Conservation (phyloP, 92 coral and sea anemone genomes). For the Montipora capitata region DNA sequence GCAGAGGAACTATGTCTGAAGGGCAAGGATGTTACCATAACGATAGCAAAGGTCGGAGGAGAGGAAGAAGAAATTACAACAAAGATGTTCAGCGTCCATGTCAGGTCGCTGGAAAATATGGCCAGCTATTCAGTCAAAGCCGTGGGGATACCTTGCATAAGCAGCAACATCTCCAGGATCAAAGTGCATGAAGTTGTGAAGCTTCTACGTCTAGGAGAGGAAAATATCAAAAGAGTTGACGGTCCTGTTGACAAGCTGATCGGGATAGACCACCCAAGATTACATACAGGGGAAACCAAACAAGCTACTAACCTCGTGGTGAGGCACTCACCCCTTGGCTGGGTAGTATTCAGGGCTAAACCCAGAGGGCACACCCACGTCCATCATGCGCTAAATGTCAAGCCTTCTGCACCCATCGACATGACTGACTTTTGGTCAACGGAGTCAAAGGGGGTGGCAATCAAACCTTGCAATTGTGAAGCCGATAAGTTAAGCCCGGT, state of each 20-base stretch:
- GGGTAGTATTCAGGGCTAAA: slow-evolving; percentile 74
- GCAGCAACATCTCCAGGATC: background rate
- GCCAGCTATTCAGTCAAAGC: background rate
- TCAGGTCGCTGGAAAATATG: background rate
- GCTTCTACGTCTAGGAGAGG: background rate
- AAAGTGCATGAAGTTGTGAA: background rate
- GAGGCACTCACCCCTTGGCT: slow-evolving; percentile 60
- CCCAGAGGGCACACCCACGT: background rate
- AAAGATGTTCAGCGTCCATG: background rate
- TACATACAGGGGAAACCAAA: too few species aligned
- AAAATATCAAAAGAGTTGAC: background rate
- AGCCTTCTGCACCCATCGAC: background rate
- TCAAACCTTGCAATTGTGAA: background rate
- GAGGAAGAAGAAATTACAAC: slow-evolving; percentile 34
- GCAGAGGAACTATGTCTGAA: slow-evolving; percentile 59
- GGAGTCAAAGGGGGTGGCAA: background rate
- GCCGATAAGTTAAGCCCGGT: background rate
- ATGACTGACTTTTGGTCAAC: slow-evolving; percentile 22
- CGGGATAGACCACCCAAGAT: too few species aligned
- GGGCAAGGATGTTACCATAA: slow-evolving; percentile 61
- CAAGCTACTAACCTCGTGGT: too few species aligned
- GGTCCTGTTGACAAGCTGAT: too few species aligned
- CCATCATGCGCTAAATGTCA: background rate
- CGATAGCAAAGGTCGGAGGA: slow-evolving; percentile 79
- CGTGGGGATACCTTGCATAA: too few species aligned